These are phyloP conservation scores for Diarsia mendica DNA, from an alignment of 2,888 invertebrate genomes.

Conservation along the genomic window DNA sequence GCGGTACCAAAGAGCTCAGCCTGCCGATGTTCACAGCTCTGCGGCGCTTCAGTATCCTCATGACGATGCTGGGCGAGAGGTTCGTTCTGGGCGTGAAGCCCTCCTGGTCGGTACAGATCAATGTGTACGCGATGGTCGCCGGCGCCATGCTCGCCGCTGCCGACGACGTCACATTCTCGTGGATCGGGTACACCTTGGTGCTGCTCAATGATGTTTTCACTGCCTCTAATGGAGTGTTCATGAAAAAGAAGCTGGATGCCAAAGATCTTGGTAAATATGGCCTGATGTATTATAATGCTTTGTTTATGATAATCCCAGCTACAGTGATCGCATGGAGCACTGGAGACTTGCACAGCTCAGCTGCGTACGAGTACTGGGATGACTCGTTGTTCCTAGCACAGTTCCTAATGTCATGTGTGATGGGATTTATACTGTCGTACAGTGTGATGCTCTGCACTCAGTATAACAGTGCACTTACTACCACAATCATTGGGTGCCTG, in stretches of 20 bases:
- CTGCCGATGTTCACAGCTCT: conserved; percentile 99
- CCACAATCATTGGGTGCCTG: conserved; percentile 99
- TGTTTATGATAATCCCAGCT: conserved; percentile 96
- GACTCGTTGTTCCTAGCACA: conserved; percentile 94
- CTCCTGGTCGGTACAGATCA: conserved; percentile 95
- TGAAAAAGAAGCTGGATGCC: conserved; percentile 98
- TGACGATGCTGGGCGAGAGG: conserved; percentile 99
- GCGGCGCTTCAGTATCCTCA: conserved; percentile 98
- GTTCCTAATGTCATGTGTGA: conserved; percentile 97
- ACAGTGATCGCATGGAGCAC: conserved; percentile 92
- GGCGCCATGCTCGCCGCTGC: conserved; percentile 98
- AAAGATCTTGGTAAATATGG: conserved; percentile 98
- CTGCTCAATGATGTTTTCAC: conserved; percentile 98
- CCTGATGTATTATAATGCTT: conserved; percentile 97
- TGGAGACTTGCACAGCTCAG: conserved; percentile 93
- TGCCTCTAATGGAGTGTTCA: conserved; percentile 99
- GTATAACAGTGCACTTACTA: conserved; percentile 99
- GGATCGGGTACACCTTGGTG: conserved; percentile 97
- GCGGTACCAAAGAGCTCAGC: conserved; percentile 98
- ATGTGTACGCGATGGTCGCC: conserved; percentile 98
- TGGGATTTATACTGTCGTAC: conserved; percentile 99
- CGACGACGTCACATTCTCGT: conserved; percentile 98
- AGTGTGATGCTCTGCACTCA: conserved; percentile 98
- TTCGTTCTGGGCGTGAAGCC: conserved; percentile 95
- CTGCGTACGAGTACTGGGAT: conserved; percentile 93